phyloP scores from a whole-genome alignment of 2,797 vertebrate species.

The Paratrypauchen microcephalus region DNA sequence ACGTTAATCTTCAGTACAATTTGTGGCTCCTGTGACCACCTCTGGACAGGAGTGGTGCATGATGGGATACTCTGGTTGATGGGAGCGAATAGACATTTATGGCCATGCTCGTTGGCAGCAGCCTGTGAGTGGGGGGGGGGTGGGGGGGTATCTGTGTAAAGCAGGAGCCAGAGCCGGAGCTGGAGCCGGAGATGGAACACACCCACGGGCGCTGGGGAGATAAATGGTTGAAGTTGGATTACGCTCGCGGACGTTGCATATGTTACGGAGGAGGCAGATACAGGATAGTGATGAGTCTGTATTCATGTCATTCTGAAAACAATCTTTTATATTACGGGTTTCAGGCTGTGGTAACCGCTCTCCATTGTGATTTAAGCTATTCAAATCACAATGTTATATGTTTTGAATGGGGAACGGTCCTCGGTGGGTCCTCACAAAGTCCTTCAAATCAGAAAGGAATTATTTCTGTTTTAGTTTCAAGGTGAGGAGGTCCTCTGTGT shows the following conservation, averaged over 20 bases:
- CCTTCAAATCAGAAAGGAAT: too few species aligned
- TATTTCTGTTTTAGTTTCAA: not conserved
- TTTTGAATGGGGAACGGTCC: too few species aligned
- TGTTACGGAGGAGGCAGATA: conserved; percentile 44
- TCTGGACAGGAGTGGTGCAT: conserved; percentile 39
- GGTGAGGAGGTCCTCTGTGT: not conserved
- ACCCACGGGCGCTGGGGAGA: conserved; percentile 54
- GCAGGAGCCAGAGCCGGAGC: conserved; percentile 52
- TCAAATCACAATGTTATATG: too few species aligned
- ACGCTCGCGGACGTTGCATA: conserved; percentile 48
- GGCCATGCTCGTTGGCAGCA: conserved; percentile 55
- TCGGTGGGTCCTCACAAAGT: too few species aligned
- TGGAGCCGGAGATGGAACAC: conserved; percentile 53
- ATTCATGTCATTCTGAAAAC: not conserved
- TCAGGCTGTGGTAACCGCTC: too few species aligned
- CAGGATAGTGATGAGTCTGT: conserved; percentile 18
- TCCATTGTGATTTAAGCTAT: too few species aligned
- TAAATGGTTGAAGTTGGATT: conserved; percentile 63
- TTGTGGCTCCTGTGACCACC: too few species aligned
- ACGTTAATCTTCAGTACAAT: too few species aligned
- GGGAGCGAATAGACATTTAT: conserved; percentile 30
- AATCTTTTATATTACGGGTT: too few species aligned
- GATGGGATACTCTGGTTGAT: conserved; percentile 47
- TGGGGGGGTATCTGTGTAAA: conserved; percentile 50
- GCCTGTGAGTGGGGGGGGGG: conserved; percentile 45